Conservation (phyloP, 2,113 vertebrate genomes). For the Silurus meridionalis region DNA sequence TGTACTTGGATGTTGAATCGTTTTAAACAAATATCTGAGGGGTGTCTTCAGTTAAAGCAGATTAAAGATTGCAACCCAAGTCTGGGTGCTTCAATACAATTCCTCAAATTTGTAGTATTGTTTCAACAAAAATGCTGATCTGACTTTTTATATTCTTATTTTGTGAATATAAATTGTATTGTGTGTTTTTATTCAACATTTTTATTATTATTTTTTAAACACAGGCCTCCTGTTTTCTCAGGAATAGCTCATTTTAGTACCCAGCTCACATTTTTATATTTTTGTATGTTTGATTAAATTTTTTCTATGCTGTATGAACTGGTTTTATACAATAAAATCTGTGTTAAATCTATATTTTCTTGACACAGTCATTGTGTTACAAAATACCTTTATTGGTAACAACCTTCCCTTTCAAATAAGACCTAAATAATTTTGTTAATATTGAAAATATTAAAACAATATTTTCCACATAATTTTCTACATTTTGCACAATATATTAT, state of each 20-base stretch:
- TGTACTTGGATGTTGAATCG: background rate
- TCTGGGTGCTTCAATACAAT: background rate
- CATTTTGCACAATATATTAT: background rate
- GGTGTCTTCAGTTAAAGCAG: background rate
- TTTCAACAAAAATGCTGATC: background rate
- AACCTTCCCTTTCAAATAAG: background rate
- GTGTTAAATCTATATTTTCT: background rate
- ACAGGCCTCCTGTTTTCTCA: background rate
- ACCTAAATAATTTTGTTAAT: background rate
- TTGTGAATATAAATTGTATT: background rate
- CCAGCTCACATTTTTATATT: background rate
- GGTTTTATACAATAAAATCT: constrained; percentile 19
- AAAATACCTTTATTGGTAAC: background rate
- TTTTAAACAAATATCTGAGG: background rate
- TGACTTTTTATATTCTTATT: background rate
- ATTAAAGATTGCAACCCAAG: background rate
- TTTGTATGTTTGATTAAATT: too few relatives aligned
- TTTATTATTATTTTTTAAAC: background rate
- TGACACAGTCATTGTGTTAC: background rate
- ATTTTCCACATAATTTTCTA: too few relatives aligned
- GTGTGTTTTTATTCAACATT: background rate
- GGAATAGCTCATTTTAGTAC: background rate
- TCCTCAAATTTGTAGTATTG: background rate
- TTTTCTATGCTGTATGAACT: background rate
- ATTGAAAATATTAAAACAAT: too few relatives aligned